Base-by-base conservation (phyloP, 2,888 invertebrate species). In the Fragum fragum region DNA sequence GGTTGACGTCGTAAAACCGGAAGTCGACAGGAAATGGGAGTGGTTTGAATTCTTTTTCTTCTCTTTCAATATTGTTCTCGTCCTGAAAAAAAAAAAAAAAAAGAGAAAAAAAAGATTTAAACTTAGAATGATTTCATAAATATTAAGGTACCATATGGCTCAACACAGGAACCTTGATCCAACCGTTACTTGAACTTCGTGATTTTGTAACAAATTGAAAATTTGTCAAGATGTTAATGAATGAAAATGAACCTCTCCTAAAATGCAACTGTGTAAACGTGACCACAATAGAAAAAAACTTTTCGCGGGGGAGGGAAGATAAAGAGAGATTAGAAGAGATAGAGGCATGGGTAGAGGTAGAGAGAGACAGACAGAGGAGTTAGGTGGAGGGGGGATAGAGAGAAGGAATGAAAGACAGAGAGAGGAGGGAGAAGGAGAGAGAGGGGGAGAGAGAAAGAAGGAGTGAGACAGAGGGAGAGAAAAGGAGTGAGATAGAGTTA, bases 21-120 rank as follows among this genome's bases (percentile, higher is more conserved):
- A 75, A 82, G n/a, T 78, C 23, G 6, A 75, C 75, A 16, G 82
- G 82, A 69, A 72, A 73, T n/a, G 75, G 75, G 6, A 82, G 72
- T 26, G 75, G 82, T 21, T 32, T 66, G 36, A 82, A 82, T 21
- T 66, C 70, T 26, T 23, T 53, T 14, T 39, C 55, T 28, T 63
- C 23, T 57, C 23, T 39, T 47, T 69, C 23, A 5, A 42, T 16
- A 21, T 42, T 69, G 47, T 47, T 47, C 47, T 9, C 47, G 47
- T 47, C 47, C 47, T 47, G 16, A 47, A 47, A 47, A 47, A 18
- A 14, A 47, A 47, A 36, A n/a, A n/a, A n/a, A n/a, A n/a, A n/a
- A n/a, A n/a, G n/a, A n/a, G n/a, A n/a, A n/a, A n/a, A n/a, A n/a
- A n/a, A n/a, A n/a, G n/a, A n/a, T n/a, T n/a, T n/a, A n/a, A n/a